phyloP scores from a whole-genome alignment of 2,113 vertebrate genomes.

The Macrotus californicus region DNA sequence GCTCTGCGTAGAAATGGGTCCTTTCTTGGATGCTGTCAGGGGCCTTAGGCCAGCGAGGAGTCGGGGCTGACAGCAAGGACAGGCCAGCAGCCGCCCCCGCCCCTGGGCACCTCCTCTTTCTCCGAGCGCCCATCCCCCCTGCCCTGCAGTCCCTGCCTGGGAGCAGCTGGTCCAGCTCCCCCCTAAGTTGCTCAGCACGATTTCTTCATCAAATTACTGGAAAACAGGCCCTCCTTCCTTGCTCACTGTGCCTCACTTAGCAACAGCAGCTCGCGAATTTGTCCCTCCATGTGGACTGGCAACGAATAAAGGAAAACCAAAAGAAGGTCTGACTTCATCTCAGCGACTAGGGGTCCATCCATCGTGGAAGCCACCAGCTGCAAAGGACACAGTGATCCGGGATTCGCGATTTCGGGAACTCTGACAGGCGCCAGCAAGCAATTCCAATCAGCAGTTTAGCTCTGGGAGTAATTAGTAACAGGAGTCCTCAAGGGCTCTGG shows the following conservation, averaged over 20 bases:
- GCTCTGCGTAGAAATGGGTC: not conserved
- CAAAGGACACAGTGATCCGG: not conserved
- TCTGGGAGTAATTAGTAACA: not conserved
- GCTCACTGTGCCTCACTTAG: not conserved
- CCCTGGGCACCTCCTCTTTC: not conserved
- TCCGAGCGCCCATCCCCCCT: fast-evolving
- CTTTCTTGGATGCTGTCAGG: not conserved
- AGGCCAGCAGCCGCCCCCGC: fast-evolving
- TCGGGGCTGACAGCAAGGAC: not conserved
- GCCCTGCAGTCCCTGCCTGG: not conserved
- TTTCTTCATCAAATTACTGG: not conserved
- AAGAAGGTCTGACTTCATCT: not conserved
- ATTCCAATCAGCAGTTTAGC: not conserved
- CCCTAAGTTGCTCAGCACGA: not conserved
- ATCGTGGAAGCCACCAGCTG: not conserved
- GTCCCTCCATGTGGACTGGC: not conserved
- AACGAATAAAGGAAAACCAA: no score
- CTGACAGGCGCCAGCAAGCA: no score
- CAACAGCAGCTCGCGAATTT: fast-evolving
- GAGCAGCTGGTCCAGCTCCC: not conserved
- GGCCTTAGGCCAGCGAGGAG: not conserved
- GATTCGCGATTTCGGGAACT: no score
- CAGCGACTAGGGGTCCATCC: not conserved
- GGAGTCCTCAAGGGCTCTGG: not conserved
- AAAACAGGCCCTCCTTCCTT: no score